Conservation (phyloP, 2,888 invertebrate genomes). For the Pandemis heparana region DNA sequence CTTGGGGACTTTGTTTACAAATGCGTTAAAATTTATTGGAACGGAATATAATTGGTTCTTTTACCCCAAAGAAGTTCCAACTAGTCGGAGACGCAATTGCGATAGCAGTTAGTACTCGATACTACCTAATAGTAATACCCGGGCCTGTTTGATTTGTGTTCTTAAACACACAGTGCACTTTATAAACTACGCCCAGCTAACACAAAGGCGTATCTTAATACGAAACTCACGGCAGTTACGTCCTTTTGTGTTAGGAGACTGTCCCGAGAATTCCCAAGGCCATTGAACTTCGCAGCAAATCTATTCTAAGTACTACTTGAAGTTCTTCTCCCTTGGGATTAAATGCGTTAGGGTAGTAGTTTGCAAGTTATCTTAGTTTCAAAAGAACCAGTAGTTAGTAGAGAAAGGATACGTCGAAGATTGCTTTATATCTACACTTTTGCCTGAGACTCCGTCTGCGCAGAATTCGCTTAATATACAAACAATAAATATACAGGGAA, state of each 20-base stretch:
- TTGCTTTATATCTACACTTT: too few relatives aligned
- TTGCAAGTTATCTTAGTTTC: not conserved
- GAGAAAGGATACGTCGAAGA: too few relatives aligned
- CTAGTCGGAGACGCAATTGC: too few relatives aligned
- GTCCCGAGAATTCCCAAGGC: not conserved
- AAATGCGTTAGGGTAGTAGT: not conserved
- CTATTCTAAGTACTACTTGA: not conserved
- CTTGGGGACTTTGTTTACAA: too few relatives aligned
- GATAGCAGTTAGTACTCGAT: not conserved
- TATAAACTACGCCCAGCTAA: not conserved
- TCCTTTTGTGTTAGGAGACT: not conserved
- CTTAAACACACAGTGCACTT: not conserved
- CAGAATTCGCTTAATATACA: too few relatives aligned
- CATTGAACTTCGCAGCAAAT: not conserved
- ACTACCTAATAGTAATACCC: not conserved
- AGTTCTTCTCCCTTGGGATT: not conserved
- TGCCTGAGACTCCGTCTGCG: too few relatives aligned
- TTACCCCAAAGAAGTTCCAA: too few relatives aligned
- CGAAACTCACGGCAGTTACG: not conserved
- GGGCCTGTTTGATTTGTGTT: not conserved
- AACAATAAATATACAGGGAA: too few relatives aligned
- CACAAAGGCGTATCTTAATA: not conserved
- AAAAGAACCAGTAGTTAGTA: not conserved
- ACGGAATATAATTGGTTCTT: too few relatives aligned
- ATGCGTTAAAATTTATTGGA: too few relatives aligned